These are phyloP conservation scores for Morpho helenor DNA, from an alignment of 2,888 invertebrate genomes.

Conservation along the genomic window DNA sequence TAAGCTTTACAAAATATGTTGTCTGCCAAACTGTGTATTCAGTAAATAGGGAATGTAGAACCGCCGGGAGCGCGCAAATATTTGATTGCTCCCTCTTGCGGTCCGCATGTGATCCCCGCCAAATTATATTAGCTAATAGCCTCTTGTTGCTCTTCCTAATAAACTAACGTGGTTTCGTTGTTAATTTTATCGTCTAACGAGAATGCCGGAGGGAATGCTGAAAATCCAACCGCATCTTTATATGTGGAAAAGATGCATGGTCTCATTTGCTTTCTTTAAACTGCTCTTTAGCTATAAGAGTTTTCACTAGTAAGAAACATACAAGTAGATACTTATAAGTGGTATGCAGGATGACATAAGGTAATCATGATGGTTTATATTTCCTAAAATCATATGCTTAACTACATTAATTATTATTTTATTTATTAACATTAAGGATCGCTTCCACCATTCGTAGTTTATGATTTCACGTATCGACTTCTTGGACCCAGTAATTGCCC, in stretches of 20 bases:
- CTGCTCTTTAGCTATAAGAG: background rate
- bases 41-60: slow-evolving; percentile 24
- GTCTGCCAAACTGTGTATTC: slow-evolving; percentile 19
- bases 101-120: slow-evolving; percentile 28
- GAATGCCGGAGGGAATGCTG: background rate
- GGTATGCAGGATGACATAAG: too few species aligned
- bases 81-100: slow-evolving; percentile 32
- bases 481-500: too few species aligned
- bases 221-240: too few species aligned
- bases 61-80: slow-evolving; percentile 31
- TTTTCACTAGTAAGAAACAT: background rate
- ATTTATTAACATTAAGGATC: too few species aligned
- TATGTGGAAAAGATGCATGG: too few species aligned
- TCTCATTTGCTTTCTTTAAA: background rate
- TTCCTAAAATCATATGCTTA: too few species aligned
- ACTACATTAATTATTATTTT: too few species aligned
- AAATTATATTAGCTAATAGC: slow-evolving; percentile 34
- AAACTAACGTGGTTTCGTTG: slow-evolving; percentile 11
- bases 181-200: slow-evolving; percentile 4
- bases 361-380: too few species aligned
- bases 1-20: slow-evolving; percentile 17
- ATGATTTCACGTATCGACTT: too few species aligned
- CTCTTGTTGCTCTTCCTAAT: slow-evolving; percentile 18
- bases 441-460: too few species aligned
- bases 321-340: too few species aligned